Evolutionary conservation across 2,113 vertebrate species (phyloP).

Genomic region (Nycticebus coucang): DNA sequence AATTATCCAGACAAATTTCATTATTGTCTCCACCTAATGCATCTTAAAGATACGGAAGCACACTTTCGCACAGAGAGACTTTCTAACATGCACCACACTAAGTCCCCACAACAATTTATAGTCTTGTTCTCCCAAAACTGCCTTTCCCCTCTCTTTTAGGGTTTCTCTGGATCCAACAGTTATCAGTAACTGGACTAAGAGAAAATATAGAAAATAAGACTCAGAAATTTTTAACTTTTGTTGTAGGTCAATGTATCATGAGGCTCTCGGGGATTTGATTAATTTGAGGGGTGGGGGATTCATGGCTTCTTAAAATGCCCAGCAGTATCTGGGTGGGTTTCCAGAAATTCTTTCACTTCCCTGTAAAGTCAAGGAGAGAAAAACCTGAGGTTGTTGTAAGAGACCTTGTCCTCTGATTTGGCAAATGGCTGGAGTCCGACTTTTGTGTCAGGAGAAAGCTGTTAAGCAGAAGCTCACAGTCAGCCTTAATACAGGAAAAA

Average conservation of each 20-base stretch:
- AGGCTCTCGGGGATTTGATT: background rate
- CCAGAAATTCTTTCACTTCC: conserved; percentile 1
- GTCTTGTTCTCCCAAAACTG: background rate
- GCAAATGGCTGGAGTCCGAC: background rate
- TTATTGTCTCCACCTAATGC: background rate
- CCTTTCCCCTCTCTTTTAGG: background rate
- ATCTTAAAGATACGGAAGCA: background rate
- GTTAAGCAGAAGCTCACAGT: background rate
- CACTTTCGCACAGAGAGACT: background rate
- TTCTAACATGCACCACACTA: background rate
- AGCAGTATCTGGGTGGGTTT: background rate
- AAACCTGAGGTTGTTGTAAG: background rate
- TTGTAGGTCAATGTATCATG: background rate
- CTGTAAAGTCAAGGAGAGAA: background rate
- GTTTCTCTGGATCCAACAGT: background rate
- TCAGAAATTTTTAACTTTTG: background rate
- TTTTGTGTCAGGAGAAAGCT: background rate
- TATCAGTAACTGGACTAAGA: background rate
- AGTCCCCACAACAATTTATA: background rate
- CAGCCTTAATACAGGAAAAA: background rate
- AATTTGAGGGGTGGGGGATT: background rate
- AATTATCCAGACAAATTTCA: background rate
- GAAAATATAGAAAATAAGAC: conserved; percentile 9
- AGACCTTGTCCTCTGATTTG: background rate
- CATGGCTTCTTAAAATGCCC: background rate